Conservation (phyloP, 1,140 invertebrate genomes). For the Euschistus heros region DNA sequence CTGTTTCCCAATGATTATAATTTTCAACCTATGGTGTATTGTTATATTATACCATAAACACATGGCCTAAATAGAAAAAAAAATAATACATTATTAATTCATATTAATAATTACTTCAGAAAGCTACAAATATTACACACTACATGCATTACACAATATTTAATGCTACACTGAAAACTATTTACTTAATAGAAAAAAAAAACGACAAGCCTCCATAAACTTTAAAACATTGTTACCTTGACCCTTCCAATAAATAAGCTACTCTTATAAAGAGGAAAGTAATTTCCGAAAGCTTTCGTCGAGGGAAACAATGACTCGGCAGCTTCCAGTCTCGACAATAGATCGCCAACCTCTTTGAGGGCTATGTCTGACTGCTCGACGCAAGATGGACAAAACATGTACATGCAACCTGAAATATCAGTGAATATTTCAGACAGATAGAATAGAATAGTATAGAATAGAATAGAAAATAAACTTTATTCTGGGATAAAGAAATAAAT, state of each 20-base stretch:
- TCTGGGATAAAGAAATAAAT: too few species aligned
- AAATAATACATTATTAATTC: not conserved
- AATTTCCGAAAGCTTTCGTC: slow-evolving; percentile 57
- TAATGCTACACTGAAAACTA: not conserved
- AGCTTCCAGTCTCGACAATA: slow-evolving; percentile 61
- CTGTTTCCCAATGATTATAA: slow-evolving; percentile 61
- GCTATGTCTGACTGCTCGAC: slow-evolving; percentile 56
- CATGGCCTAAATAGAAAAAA: slow-evolving; percentile 47
- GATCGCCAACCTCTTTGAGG: slow-evolving; percentile 55
- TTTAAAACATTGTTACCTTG: slow-evolving; percentile 36
- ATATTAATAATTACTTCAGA: slow-evolving; percentile 4
- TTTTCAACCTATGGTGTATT: slow-evolving; percentile 65
- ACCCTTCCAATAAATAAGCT: slow-evolving; percentile 53
- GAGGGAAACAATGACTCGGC: slow-evolving; percentile 76
- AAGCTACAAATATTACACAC: not conserved
- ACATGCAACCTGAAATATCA: slow-evolving; percentile 48
- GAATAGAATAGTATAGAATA: too few species aligned
- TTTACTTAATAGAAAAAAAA: slow-evolving; percentile 10
- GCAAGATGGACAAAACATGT: slow-evolving; percentile 57
- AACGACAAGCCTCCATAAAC: not conserved
- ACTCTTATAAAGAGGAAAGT: slow-evolving; percentile 60
- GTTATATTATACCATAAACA: slow-evolving; percentile 86
- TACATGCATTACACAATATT: not conserved
- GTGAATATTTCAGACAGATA: too few species aligned
- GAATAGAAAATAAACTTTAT: too few species aligned